Base-by-base conservation (phyloP, 2,113 vertebrate genomes). In the Brachypodius melanocephalos region DNA sequence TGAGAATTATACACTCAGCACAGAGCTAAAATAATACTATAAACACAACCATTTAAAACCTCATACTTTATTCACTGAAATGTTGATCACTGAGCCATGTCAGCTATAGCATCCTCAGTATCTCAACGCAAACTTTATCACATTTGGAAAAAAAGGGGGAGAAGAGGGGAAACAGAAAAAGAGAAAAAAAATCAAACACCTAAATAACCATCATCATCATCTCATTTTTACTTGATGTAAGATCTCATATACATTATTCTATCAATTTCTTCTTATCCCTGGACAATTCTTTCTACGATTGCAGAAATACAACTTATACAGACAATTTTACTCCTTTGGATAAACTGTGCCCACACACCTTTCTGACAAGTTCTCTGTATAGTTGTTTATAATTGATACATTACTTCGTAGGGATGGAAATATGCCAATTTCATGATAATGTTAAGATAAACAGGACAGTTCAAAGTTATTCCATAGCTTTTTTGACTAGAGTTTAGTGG, bases 131-230 rank as follows among this genome's bases (percentile, higher is more conserved):
- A 81, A 86, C 71, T 17, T 58, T 19, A 63, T 6, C 34, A 42
- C n/a, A 63, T 29, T 49, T 89, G 34, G 26, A 43, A 90, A 82
- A 59, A 9, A 32, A 6, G 16, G 2, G 2, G 2, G 5, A 3
- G 1, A 2, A 10, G 6, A 32, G 4, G 5, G 2, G 5, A 24
- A 46, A 61, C 8, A 8, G 14, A 48, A 20, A 6, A 78, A n/a
- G 5, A 55, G 6, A 4, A 28, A 65, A 61, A 61, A 61, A 25
- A 4, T 4, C 3, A 17, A 67, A 52, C 15, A 32, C 3, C 5
- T 46, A 28, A 19, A 54, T 28, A 24, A 16, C 12, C 34, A 46
- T 20, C 19, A 20, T 46, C 45, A 21, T 48, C 48, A 49, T 52
- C 12, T 8, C 4, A 59, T 36, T 21, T 90, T 72, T 58, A 51